Conservation (phyloP, 2,797 vertebrate species). For the Eupleurogrammus muticus region DNA sequence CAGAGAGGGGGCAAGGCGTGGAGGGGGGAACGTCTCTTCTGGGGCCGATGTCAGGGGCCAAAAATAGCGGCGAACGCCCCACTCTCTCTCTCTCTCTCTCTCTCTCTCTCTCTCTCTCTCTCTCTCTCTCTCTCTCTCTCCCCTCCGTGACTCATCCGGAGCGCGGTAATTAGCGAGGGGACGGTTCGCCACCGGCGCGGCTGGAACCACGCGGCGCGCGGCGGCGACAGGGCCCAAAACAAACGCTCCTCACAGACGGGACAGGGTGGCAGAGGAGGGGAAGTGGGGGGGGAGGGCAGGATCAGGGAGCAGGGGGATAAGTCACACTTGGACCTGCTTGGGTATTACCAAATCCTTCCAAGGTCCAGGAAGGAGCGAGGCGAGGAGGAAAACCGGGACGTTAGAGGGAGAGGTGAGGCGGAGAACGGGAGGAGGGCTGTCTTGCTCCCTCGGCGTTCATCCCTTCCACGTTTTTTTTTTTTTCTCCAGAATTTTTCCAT, state of each 20-base stretch:
- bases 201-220: slow-evolving; percentile 69
- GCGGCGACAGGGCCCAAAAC: slow-evolving; percentile 79
- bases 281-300: slow-evolving; percentile 24
- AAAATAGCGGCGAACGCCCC: slow-evolving; percentile 73
- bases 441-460: slow-evolving; percentile 42
- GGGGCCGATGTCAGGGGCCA: slow-evolving; percentile 73
- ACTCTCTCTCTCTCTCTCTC: slow-evolving; percentile 43
- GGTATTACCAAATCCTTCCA: slow-evolving; percentile 77
- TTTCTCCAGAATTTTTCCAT: slow-evolving; percentile 50
- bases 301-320: slow-evolving; percentile 49
- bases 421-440: slow-evolving; percentile 37
- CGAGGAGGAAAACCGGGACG: slow-evolving; percentile 47
- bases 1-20: slow-evolving; percentile 48
- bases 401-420: slow-evolving; percentile 53
- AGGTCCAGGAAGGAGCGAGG: slow-evolving; percentile 42
- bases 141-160: slow-evolving; percentile 77
- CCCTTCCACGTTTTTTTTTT: slow-evolving; percentile 29
- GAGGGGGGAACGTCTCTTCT: slow-evolving; percentile 62
- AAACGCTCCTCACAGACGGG: slow-evolving; percentile 72
- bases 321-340: slow-evolving; percentile 77
- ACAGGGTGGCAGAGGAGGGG: slow-evolving; percentile 42
- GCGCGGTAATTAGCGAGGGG: slow-evolving; percentile 81
- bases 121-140: no score
- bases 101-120: slow-evolving; percentile 43
- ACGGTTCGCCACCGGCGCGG: slow-evolving; percentile 76